Evolutionary conservation across 2,797 vertebrate genomes (phyloP).

Genomic region (Cyclopterus lumpus): DNA sequence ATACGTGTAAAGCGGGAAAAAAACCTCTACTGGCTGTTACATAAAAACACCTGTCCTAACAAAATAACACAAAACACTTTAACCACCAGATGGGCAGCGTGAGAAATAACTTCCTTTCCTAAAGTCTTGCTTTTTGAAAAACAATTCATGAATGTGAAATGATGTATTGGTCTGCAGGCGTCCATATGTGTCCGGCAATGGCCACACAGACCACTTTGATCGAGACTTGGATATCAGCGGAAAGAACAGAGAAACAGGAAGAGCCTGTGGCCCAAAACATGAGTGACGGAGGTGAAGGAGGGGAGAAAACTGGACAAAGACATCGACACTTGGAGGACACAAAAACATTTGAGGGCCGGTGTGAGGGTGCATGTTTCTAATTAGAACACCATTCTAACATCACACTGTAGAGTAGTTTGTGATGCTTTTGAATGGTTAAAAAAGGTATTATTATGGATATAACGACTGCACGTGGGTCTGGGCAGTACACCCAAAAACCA

Average conservation of each 20-base stretch:
- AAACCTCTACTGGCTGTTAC: no score
- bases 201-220: constrained; percentile 65
- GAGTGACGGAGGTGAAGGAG: constrained; percentile 35
- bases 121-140: constrained; percentile 57
- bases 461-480: background rate
- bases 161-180: constrained; percentile 48
- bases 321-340: constrained; percentile 17
- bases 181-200: constrained; percentile 62
- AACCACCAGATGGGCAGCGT: constrained; percentile 47
- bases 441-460: background rate
- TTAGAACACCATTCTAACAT: constrained; percentile 2
- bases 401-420: background rate
- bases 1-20: no score
- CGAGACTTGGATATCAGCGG: constrained; percentile 53
- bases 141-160: constrained; percentile 70
- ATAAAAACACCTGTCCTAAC: constrained; percentile 58
- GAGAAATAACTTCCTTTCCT: constrained; percentile 63
- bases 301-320: constrained; percentile 13
- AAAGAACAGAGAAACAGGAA: constrained; percentile 72
- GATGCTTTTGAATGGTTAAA: background rate
- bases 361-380: constrained; percentile 17
- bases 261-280: constrained; percentile 52
- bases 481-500: background rate
- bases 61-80: constrained; percentile 36
- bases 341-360: background rate